These are phyloP conservation scores for Drosophila hamatofila DNA, from an alignment of 2,888 invertebrate genomes.

Conservation along the genomic window DNA sequence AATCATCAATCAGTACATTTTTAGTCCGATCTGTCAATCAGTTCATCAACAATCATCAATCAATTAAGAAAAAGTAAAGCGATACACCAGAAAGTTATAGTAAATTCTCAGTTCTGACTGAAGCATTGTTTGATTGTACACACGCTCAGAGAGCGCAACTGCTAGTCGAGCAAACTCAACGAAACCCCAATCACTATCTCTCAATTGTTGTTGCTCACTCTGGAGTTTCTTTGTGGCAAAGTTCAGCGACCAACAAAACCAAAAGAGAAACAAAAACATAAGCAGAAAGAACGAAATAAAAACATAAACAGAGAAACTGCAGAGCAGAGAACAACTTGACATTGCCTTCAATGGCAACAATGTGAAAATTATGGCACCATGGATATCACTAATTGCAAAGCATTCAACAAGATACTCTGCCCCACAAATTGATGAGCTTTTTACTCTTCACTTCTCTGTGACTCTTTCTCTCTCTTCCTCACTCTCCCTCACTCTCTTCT, in stretches of 20 bases:
- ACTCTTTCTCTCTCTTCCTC: too few species aligned
- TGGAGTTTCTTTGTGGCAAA: slow-evolving; percentile 38
- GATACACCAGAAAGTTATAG: too few species aligned
- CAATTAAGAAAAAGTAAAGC: too few species aligned
- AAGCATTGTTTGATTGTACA: not conserved
- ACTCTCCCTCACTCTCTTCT: not conserved
- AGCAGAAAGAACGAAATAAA: slow-evolving; percentile 8
- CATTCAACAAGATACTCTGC: slow-evolving; percentile 41
- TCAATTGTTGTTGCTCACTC: slow-evolving; percentile 2
- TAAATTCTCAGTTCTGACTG: too few species aligned
- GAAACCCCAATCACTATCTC: not conserved
- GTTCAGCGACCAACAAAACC: slow-evolving; percentile 35
- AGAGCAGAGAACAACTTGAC: slow-evolving; percentile 31
- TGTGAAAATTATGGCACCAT: slow-evolving; percentile 39
- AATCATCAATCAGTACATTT: too few species aligned
- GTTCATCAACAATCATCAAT: too few species aligned
- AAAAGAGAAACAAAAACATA: slow-evolving; percentile 8
- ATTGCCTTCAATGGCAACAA: slow-evolving; percentile 44
- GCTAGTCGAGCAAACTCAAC: not conserved
- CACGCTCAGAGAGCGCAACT: not conserved
- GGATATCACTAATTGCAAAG: slow-evolving; percentile 66
- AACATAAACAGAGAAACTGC: slow-evolving; percentile 6
- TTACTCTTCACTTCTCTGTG: not conserved
- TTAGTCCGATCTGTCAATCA: too few species aligned
- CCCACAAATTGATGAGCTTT: slow-evolving; percentile 38